Percentiles rank a stretch among this genome's conserved stretches.
These are phyloP conservation scores for Trachelus troglodyta DNA, from an alignment of 2,888 invertebrate species.

Conservation along the genomic window DNA sequence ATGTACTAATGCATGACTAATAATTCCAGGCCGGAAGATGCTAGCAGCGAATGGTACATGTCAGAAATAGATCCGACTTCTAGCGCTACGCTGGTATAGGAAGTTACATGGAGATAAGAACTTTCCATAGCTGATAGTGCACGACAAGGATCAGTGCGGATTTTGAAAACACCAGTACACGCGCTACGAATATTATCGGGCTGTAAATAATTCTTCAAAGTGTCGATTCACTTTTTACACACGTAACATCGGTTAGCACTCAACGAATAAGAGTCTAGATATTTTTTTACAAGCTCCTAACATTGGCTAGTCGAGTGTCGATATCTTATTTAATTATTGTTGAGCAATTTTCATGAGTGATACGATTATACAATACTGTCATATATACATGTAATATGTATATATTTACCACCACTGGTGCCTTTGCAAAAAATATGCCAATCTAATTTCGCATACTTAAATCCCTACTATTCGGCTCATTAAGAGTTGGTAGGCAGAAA, in stretches of 20 bases:
- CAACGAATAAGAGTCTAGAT: not conserved
- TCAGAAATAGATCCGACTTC: slow-evolving; percentile 19
- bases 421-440: not conserved
- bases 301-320: not conserved
- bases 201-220: not conserved
- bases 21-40: slow-evolving; percentile 16
- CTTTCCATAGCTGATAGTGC: not conserved
- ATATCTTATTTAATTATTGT: not conserved
- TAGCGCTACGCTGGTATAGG: slow-evolving; percentile 18
- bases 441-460: not conserved
- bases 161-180: not conserved
- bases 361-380: not conserved
- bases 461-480: not conserved
- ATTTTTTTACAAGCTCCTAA: not conserved
- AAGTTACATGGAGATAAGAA: not conserved
- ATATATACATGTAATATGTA: not conserved
- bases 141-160: not conserved
- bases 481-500: not conserved
- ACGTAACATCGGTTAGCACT: not conserved
- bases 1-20: not conserved
- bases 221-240: not conserved
- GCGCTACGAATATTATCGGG: not conserved
- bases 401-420: not conserved
- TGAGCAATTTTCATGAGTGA: not conserved
- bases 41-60: slow-evolving; percentile 15